Evolutionary conservation across 2,797 vertebrate genomes (phyloP), one percentile per base, ranked within the genome.

Genomic region (Alauda arvensis): DNA sequence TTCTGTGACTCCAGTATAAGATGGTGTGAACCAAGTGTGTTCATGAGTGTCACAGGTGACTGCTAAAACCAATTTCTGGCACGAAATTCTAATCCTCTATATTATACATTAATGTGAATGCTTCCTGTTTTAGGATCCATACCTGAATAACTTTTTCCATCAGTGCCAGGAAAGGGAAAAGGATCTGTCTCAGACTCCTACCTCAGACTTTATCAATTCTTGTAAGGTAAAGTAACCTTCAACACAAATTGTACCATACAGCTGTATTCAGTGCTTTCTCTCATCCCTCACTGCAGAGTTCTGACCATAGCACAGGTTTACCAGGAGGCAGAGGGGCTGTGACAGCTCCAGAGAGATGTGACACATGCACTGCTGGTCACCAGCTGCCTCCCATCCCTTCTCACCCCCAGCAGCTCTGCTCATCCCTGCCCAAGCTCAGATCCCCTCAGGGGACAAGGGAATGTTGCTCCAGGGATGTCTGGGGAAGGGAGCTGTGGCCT

Each of bases 161-260:
- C 98, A 99, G 97, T 99, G 99, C 98, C 98, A 99, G 97, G 99
- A 98, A 96, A 97, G 98, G 96, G 98, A 99, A 96, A 96, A 97
- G 84, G 98, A 98, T 95, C 96, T 98, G 77, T 98, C 98, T 76
- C 97, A 97, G 92, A 97, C 98, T 91, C 98, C 98, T 98, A 98
- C 98, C 98, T 98, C 98, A 85, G 97, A 97, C 92, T 99, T 99
- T 88, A 85, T 99, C 91, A 98, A 92, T 93, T 98, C 98, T 94
- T 98, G 99, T 95, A 99, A 99, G 99, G 99, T 99, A 97, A 96
- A 45, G 37, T 72, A 49, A 61, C 23, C 34, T 55, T 19, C 21
- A 79, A 29, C 21, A 26, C 2, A 0, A 34, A 37, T 16, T 43
- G 12, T 14, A 8, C 33, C 55, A 3, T 18, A 26, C 31, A 61